Percentiles rank a stretch among this genome's conserved stretches.
Conservation (phyloP, 2,113 vertebrate genomes). For the Cebidichthys violaceus region DNA sequence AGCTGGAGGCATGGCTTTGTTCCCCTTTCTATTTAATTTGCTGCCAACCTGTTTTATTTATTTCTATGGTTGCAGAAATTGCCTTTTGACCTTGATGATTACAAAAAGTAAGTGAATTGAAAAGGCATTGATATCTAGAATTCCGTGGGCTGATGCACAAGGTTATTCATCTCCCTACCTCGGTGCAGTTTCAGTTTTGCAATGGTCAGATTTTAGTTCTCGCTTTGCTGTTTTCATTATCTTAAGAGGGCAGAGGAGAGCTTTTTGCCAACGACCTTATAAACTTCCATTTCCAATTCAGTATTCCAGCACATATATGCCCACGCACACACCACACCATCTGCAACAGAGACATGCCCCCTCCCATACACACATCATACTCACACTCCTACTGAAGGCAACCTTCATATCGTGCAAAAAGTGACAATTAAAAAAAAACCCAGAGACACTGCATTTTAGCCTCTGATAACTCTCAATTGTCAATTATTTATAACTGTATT, state of each 20-base stretch:
- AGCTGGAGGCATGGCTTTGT: constrained; percentile 79
- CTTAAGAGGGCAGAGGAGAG: constrained; percentile 80
- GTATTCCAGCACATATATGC: constrained; percentile 34
- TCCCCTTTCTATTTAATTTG: constrained; percentile 82
- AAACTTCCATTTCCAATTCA: constrained; percentile 72
- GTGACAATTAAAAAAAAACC: no score
- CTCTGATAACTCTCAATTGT: background rate
- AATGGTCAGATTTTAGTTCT: constrained; percentile 71
- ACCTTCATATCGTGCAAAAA: constrained; percentile 3
- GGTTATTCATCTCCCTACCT: constrained; percentile 78
- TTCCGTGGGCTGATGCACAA: constrained; percentile 62
- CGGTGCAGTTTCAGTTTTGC: constrained; percentile 61
- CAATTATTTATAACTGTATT: background rate
- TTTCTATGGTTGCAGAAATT: constrained; percentile 80
- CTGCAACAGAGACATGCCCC: constrained; percentile 15
- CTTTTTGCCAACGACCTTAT: constrained; percentile 67
- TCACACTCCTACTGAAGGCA: constrained; percentile 24
- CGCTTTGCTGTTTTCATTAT: constrained; percentile 78
- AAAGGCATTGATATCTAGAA: constrained; percentile 79
- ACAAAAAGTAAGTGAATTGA: constrained; percentile 82
- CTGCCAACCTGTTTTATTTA: constrained; percentile 83
- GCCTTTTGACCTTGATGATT: constrained; percentile 84
- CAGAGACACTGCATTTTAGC: background rate
- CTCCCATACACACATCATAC: constrained; percentile 20
- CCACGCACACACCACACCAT: background rate